Evolutionary conservation across 2,888 invertebrate species (phyloP).

Genomic region (Melolontha melolontha): DNA sequence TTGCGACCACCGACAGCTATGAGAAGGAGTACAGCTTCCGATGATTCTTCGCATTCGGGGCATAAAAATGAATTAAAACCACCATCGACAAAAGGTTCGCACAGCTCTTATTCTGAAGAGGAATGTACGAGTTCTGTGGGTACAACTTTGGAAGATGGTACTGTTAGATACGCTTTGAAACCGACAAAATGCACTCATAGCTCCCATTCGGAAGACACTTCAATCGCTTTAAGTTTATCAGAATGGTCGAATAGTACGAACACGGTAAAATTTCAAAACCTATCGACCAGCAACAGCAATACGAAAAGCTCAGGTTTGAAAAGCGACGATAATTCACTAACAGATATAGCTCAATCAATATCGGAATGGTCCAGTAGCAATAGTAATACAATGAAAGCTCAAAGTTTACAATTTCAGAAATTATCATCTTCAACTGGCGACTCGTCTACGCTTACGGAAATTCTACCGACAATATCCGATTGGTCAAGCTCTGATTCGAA

Average conservation of each 20-base stretch:
- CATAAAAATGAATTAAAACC: slow-evolving; percentile 56
- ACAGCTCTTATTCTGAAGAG: slow-evolving; percentile 81
- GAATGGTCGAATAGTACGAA: slow-evolving; percentile 92
- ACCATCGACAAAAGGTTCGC: slow-evolving; percentile 64
- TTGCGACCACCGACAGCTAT: slow-evolving; percentile 63
- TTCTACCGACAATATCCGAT: slow-evolving; percentile 83
- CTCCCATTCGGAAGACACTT: slow-evolving; percentile 88
- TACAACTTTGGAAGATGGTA: slow-evolving; percentile 81
- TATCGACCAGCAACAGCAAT: slow-evolving; percentile 73
- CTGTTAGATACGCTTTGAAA: slow-evolving; percentile 82
- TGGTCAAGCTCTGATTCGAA: slow-evolving; percentile 83
- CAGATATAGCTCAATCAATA: slow-evolving; percentile 81
- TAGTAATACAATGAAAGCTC: slow-evolving; percentile 79
- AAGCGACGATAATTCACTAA: slow-evolving; percentile 82
- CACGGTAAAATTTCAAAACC: slow-evolving; percentile 83
- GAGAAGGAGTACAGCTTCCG: slow-evolving; percentile 61
- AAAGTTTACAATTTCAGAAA: slow-evolving; percentile 65
- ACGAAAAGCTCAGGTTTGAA: slow-evolving; percentile 75
- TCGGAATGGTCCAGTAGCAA: slow-evolving; percentile 87
- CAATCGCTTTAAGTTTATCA: slow-evolving; percentile 85
- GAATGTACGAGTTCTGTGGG: slow-evolving; percentile 80
- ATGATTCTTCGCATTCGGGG: slow-evolving; percentile 62
- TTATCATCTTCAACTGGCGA: slow-evolving; percentile 62
- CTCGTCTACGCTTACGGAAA: slow-evolving; percentile 69
- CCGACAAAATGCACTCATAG: slow-evolving; percentile 86